Base-by-base conservation (phyloP, 2,888 invertebrate genomes). In the Ochropacha duplaris region DNA sequence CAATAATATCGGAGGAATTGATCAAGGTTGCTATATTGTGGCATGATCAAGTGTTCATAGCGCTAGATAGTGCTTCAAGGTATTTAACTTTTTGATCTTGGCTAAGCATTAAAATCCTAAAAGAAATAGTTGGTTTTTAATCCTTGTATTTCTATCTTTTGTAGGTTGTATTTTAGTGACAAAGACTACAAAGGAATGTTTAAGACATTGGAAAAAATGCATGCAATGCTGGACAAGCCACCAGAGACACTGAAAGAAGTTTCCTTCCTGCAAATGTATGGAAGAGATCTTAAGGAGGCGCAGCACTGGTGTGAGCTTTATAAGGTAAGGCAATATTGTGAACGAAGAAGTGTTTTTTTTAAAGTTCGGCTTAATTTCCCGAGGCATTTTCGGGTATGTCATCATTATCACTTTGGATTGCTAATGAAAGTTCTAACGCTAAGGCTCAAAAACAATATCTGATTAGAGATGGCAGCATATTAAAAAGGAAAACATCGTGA, bases 11-110 rank as follows among this genome's bases (percentile, higher is more conserved):
- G 55, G 99, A 99, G 70, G 99, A 99, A 85, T 91, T 99, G 65
- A 99, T 99, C 58, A 94, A 99, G 58, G 98, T 99, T 0, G 99
- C 99, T 3, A 99, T 99, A 74, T 92, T 99, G 57, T 99, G 99
- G 99, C 99, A 99, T 80, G 99, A 99, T 83, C 96, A 99, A 98
- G 92, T 91, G 4, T 86, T 87, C 50, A 89, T 89, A 50, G 99
- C 99, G 0, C 90, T 99, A 19, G 97, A 97, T 79, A 99, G 99
- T 84, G 99, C 99, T 0, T 98, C 97, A 8, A 88, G 95, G 91
- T 87, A 73, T 51, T 36, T 55, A 39, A 1, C 1, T 31, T 44
- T 22, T 24, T 69, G 57, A 62, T 50, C 11, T 0, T 26, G 11
- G 56, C 9, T n/a, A 14, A 6, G n/a, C 9, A 12, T 4, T 14